A percentile compares a stretch with the other conserved stretches of the same genome.
These are phyloP conservation scores for Gnatocerus cornutus DNA, from an alignment of 2,888 invertebrate genomes.

Conservation along the genomic window DNA sequence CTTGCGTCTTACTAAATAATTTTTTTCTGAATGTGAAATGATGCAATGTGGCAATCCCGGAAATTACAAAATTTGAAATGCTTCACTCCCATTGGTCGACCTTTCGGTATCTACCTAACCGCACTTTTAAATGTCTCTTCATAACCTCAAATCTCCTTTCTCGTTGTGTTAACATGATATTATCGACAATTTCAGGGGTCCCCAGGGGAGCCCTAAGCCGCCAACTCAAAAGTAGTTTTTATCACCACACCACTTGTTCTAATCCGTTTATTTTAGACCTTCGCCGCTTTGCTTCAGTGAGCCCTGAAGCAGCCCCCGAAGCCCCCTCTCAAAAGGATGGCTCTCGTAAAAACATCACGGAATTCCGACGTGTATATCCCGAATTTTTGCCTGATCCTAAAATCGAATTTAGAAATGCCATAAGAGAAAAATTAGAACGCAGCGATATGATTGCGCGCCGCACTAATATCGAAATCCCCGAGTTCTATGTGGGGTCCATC, in stretches of 20 bases:
- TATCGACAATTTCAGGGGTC: background rate
- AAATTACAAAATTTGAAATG: background rate
- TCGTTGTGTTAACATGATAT: too few species aligned
- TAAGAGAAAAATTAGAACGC: slow-evolving; percentile 92
- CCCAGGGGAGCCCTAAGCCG: slow-evolving; percentile 7
- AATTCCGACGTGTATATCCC: slow-evolving; percentile 85
- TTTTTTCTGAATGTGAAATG: background rate
- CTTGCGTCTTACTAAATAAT: background rate
- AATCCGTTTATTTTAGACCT: slow-evolving; percentile 11
- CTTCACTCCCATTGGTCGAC: background rate
- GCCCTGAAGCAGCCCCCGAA: background rate
- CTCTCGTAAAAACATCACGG: slow-evolving; percentile 64
- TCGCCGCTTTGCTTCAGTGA: background rate
- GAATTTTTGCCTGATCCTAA: slow-evolving; percentile 95
- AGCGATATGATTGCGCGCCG: slow-evolving; percentile 93
- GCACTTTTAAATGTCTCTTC: too few species aligned
- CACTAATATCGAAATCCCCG: slow-evolving; percentile 89
- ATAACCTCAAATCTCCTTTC: too few species aligned
- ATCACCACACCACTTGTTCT: background rate
- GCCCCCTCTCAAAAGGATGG: background rate
- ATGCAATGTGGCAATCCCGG: background rate
- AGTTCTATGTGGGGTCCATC: slow-evolving; percentile 97
- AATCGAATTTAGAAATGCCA: slow-evolving; percentile 82
- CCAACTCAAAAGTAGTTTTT: slow-evolving; percentile 22
- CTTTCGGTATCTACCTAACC: too few species aligned